A percentile compares a stretch with the other conserved stretches of the same genome.
Evolutionary conservation across 2,797 vertebrate genomes (phyloP).

Genomic region (Coluber constrictor): DNA sequence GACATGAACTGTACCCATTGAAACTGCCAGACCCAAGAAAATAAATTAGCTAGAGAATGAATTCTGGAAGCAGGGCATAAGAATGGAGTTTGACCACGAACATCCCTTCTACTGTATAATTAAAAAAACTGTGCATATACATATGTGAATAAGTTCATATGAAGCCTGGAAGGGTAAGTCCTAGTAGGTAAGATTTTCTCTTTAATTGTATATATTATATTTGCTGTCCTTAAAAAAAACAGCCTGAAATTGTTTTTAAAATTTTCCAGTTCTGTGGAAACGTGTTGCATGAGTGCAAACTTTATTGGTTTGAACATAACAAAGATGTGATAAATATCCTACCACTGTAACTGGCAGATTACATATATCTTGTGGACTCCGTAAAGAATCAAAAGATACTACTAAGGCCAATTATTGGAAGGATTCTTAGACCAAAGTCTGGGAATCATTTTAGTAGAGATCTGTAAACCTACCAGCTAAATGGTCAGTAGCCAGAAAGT

Average conservation of each 20-base stretch:
- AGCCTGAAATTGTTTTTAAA: neutral
- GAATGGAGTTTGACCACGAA: no score
- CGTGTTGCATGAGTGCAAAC: neutral
- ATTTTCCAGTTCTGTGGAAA: neutral
- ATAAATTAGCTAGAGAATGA: no score
- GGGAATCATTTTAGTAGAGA: neutral
- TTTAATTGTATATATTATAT: neutral
- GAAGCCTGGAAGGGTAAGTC: neutral
- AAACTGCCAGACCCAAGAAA: no score
- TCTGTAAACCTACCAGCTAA: slow-evolving; percentile 91
- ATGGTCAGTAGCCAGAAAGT: slow-evolving; percentile 99
- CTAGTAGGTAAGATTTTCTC: neutral
- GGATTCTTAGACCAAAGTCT: neutral
- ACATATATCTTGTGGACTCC: neutral
- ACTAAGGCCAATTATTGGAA: neutral
- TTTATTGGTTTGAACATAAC: neutral
- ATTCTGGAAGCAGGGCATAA: no score
- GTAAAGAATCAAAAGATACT: neutral
- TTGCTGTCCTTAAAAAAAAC: neutral
- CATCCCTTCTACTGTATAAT: no score
- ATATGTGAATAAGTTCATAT: no score
- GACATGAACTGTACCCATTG: no score
- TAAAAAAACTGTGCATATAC: no score
- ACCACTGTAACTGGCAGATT: neutral
- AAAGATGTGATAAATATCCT: neutral